Base-by-base conservation (phyloP, 2,797 vertebrate species). In the Helicolenus hilgendorfi region DNA sequence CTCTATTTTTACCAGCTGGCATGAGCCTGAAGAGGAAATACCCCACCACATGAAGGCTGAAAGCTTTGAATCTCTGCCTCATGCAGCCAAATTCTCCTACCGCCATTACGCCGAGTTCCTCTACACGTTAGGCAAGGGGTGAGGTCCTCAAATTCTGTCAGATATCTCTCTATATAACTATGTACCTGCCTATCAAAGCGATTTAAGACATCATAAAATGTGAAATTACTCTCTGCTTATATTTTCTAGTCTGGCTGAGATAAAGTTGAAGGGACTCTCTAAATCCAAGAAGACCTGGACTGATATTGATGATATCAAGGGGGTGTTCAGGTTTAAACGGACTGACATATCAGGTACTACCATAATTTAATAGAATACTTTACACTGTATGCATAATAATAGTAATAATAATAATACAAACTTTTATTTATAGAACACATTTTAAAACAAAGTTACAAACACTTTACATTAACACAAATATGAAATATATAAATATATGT, bases 21-120 rank as follows among this genome's bases (percentile, higher is more conserved):
- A 80, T 70, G 82, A 49, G 1, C 90, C 79, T 53, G 1, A 0
- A 3, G 77, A 85, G 41, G 85, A 81, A 82, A 9, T 95, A 0
- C 92, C 95, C 1, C 84, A 94, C 72, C 24, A 1, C 69, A 62
- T 96, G 0, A 80, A 91, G 62, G 14, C 35, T 20, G n/a, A 87
- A 0, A 1, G 0, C 20, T 56, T 11, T 36, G 0, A 35, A n/a
- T n/a, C n/a, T 0, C 35, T 35, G 35, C 35, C 35, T 35, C 0
- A 3, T 33, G 8, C 31, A 2, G 33, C 0, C 33, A 35, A 36
- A 36, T 36, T 36, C 70, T 95, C 94, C 41, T 91, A 90, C 77
- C 86, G 87, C 73, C 4, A 96, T 93, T 41, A 2, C 3, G 0
- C 22, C 0, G 87, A 94, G 79, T 94, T 95, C 68, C 0, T 0